Conservation (phyloP, 1,140 invertebrate species). For the Subanguina moxae region DNA sequence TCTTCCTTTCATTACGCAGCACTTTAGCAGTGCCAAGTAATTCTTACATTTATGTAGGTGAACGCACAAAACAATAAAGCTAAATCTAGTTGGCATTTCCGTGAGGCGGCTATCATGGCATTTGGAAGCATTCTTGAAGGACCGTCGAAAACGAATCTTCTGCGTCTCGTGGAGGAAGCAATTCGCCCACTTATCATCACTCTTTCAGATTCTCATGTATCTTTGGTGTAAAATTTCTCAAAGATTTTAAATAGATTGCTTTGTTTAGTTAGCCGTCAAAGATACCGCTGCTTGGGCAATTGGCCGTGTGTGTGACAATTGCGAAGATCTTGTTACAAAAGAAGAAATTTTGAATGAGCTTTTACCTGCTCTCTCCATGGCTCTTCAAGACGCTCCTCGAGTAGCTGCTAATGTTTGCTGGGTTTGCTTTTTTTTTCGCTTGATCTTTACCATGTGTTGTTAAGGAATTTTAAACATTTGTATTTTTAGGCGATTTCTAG, state of each 20-base stretch:
- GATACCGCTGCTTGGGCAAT: slow-evolving; percentile 98
- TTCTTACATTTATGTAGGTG: too few species aligned
- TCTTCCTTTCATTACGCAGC: slow-evolving; percentile 92
- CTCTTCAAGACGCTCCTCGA: slow-evolving; percentile 79
- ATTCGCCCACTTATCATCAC: slow-evolving; percentile 88
- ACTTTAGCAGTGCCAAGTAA: slow-evolving; percentile 87
- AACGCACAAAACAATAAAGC: too few species aligned
- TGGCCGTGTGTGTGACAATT: slow-evolving; percentile 91
- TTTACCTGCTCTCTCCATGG: slow-evolving; percentile 80
- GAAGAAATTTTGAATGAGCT: slow-evolving; percentile 75
- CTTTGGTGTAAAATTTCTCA: slow-evolving; percentile 23
- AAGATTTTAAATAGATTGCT: neutral
- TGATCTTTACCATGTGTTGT: neutral
- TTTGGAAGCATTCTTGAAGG: slow-evolving; percentile 94
- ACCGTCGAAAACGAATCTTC: slow-evolving; percentile 77
- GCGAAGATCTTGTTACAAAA: slow-evolving; percentile 91
- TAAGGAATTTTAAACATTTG: neutral
- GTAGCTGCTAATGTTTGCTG: slow-evolving; percentile 99
- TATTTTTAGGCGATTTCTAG: slow-evolving; percentile 77
- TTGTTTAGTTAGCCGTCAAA: slow-evolving; percentile 71
- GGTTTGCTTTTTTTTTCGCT: slow-evolving; percentile 62
- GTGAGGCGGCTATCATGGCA: slow-evolving; percentile 96
- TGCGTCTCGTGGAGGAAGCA: slow-evolving; percentile 88
- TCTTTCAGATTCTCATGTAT: slow-evolving; percentile 78
- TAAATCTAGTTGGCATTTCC: slow-evolving; percentile 86